Evolutionary conservation across 2,797 vertebrate species (phyloP).

Genomic region (Myiothlypis chrysogaster): DNA sequence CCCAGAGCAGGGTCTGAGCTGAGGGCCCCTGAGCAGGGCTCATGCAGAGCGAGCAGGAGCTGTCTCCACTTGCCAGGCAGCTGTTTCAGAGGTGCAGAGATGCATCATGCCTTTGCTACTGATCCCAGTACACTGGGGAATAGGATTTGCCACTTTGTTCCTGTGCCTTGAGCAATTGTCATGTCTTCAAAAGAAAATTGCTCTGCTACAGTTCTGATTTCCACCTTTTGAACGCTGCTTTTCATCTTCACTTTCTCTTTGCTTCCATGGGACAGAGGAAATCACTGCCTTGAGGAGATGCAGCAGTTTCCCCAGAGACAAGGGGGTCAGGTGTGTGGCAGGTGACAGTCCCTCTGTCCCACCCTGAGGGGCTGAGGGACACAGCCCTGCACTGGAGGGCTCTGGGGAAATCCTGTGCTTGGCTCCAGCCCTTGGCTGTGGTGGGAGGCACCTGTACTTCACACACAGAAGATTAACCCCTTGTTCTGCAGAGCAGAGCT

Average conservation of each 20-base stretch:
- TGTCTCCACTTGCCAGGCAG: background rate
- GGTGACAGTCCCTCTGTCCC: background rate
- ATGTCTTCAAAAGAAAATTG: conserved; percentile 7
- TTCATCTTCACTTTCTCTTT: background rate
- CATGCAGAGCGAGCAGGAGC: background rate
- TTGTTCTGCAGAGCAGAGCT: background rate
- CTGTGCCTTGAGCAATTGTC: background rate
- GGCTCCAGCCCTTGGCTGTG: background rate
- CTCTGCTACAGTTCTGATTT: background rate
- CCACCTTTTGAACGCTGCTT: background rate
- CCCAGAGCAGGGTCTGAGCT: background rate
- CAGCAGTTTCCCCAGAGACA: background rate
- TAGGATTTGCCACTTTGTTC: conserved; percentile 1
- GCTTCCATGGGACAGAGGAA: background rate
- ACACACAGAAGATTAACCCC: background rate
- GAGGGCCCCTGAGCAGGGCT: background rate
- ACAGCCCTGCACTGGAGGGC: accelerated
- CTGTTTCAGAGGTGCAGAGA: background rate
- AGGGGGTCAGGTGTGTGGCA: accelerated
- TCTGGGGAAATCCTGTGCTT: background rate
- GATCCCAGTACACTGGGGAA: background rate
- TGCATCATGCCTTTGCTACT: background rate
- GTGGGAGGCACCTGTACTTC: background rate
- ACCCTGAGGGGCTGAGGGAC: accelerated
- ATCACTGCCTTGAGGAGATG: background rate